phyloP scores from a whole-genome alignment of 2,888 invertebrate species.

The Muscina levida region DNA sequence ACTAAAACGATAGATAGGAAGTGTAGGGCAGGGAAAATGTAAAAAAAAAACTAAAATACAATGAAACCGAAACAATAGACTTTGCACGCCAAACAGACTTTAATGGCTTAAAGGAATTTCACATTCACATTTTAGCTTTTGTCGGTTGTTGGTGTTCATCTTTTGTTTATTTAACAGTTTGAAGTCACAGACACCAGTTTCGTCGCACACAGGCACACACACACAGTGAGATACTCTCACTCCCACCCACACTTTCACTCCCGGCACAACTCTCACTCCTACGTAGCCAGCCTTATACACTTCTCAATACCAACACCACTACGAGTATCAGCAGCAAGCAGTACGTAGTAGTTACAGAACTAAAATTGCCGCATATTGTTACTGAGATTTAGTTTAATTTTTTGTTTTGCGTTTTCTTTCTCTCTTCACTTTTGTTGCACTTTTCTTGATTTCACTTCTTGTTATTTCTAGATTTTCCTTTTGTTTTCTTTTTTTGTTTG shows the following conservation, averaged over 20 bases:
- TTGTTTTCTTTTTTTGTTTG: constrained; percentile 38
- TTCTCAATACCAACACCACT: constrained; percentile 23
- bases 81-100: constrained; percentile 29
- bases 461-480: constrained; percentile 62
- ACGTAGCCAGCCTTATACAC: not conserved
- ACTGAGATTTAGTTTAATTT: constrained; percentile 7
- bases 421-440: constrained; percentile 26
- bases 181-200: not conserved
- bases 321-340: constrained; percentile 11
- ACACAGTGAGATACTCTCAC: not conserved
- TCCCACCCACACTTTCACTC: constrained; percentile 17
- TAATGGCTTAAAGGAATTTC: constrained; percentile 34
- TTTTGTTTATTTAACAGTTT: constrained; percentile 23
- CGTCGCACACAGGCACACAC: not conserved
- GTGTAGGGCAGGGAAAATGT: not conserved
- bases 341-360: too few relatives aligned
- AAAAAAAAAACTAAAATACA: constrained; percentile 16
- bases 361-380: constrained; percentile 36
- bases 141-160: not conserved
- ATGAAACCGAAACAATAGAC: constrained; percentile 31
- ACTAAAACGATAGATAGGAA: not conserved
- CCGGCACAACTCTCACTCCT: constrained; percentile 7
- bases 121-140: constrained; percentile 7
- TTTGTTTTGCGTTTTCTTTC: constrained; percentile 10
- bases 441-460: constrained; percentile 18